These are phyloP conservation scores for Uromys caudimaculatus DNA, from an alignment of 2,797 vertebrate species.

Conservation along the genomic window DNA sequence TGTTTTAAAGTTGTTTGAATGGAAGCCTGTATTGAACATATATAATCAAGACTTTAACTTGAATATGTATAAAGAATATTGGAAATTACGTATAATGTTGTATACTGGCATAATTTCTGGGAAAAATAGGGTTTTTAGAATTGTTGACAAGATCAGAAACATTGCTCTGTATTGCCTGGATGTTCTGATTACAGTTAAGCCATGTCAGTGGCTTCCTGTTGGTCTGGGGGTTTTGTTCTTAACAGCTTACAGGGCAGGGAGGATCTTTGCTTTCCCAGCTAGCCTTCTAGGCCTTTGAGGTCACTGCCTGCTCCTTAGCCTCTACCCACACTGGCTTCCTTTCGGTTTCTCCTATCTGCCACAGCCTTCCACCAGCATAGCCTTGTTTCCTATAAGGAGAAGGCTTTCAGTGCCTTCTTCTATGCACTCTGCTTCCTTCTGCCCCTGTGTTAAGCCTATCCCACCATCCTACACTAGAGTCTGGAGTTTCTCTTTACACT, in stretches of 20 bases:
- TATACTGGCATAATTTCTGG: constrained; percentile 27
- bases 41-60: constrained; percentile 10
- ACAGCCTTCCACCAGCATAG: background rate
- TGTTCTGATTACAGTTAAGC: constrained; percentile 66
- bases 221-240: constrained; percentile 48
- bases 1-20: background rate
- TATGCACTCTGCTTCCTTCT: background rate
- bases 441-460: background rate
- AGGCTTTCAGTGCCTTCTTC: background rate
- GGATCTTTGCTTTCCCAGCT: background rate
- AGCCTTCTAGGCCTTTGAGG: background rate
- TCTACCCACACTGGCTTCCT: background rate
- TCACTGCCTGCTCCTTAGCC: background rate
- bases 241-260: background rate
- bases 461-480: background rate
- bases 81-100: constrained; percentile 15
- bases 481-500: background rate
- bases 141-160: constrained; percentile 10
- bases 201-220: constrained; percentile 66
- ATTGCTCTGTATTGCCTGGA: constrained; percentile 45
- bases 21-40: background rate
- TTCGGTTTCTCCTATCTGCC: background rate
- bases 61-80: constrained; percentile 29
- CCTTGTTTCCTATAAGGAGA: background rate
- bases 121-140: background rate